These are phyloP conservation scores for Micromussa lordhowensis DNA, from an alignment of 92 coral and sea anemone species.

Conservation along the genomic window DNA sequence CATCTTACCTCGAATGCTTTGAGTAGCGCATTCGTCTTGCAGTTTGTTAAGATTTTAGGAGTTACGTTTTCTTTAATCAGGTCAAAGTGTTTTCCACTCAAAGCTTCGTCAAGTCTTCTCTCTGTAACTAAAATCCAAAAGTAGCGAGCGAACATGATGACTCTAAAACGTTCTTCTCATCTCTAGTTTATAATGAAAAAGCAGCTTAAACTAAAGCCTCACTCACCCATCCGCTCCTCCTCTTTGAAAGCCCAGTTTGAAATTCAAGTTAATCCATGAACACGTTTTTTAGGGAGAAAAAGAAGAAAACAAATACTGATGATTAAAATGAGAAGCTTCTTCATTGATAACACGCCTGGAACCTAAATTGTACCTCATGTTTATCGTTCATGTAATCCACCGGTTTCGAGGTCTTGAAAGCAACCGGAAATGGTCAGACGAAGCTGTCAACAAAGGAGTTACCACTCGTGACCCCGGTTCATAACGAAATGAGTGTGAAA, in stretches of 20 bases:
- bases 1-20: slow-evolving; percentile 37
- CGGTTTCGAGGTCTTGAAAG: no score
- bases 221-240: slow-evolving; percentile 8
- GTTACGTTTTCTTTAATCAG: slow-evolving; percentile 22
- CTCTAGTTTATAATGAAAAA: neutral
- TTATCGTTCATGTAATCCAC: no score
- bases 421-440: no score
- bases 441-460: no score
- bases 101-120: slow-evolving; percentile 24
- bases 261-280: neutral
- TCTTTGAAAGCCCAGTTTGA: slow-evolving; percentile 13
- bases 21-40: slow-evolving; percentile 40
- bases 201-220: neutral
- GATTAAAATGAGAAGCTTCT: no score
- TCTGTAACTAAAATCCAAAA: slow-evolving; percentile 8
- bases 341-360: no score
- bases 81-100: slow-evolving; percentile 25
- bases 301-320: neutral
- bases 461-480: no score
- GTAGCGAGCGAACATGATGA: neutral
- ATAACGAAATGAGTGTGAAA: no score
- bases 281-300: no score
- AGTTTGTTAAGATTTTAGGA: slow-evolving; percentile 19
- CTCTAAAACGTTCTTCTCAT: neutral
- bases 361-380: no score